Conservation (phyloP, 2,797 vertebrate species). For the Argya squamiceps region DNA sequence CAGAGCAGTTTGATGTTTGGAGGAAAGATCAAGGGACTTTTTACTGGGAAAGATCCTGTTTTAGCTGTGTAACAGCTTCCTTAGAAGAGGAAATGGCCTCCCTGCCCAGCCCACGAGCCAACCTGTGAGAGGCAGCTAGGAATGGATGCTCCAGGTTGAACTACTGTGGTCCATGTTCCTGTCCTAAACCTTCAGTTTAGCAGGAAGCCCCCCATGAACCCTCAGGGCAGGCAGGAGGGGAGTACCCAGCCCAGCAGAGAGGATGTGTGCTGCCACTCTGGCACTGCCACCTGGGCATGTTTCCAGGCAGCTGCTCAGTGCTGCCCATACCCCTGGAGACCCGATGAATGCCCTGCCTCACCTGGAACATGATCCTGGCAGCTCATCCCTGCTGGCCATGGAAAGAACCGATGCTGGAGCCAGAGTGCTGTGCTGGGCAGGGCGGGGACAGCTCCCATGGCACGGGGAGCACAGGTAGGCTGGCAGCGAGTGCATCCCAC, state of each 20-base stretch:
- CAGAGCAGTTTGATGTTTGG: neutral
- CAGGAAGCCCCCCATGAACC: neutral
- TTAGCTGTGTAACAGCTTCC: rapidly evolving
- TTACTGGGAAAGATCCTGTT: neutral
- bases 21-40: neutral
- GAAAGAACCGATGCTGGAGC: neutral
- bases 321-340: neutral
- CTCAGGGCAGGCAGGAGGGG: neutral
- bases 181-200: neutral
- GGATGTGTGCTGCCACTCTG: neutral
- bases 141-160: neutral
- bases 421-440: rapidly evolving
- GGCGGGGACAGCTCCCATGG: rapidly evolving
- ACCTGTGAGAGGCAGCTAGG: rapidly evolving
- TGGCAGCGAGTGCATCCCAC: neutral
- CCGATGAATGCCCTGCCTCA: neutral
- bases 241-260: neutral
- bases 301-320: neutral
- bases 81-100: neutral
- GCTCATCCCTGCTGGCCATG: neutral
- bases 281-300: neutral
- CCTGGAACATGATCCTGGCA: neutral
- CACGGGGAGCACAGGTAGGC: neutral
- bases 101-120: neutral
- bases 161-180: neutral